A percentile compares a stretch with the other conserved stretches of the same genome.
phyloP scores from a whole-genome alignment of 2,888 invertebrate species.

The Phaedon cochleariae region DNA sequence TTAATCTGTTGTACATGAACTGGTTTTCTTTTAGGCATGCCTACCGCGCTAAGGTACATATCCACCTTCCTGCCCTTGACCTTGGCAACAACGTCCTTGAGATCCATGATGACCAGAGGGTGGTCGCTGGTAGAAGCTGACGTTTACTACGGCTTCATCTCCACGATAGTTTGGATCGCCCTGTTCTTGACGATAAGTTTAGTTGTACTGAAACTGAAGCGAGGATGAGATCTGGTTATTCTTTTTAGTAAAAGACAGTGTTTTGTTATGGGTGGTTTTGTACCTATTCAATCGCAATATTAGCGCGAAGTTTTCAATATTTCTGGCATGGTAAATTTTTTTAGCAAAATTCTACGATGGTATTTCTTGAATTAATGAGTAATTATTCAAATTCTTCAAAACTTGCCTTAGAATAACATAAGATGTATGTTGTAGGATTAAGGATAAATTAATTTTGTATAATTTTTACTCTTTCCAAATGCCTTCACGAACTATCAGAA shows the following conservation, averaged over 20 bases:
- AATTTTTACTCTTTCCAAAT: conserved; percentile 27
- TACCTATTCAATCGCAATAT: neutral
- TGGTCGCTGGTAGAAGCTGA: conserved; percentile 83
- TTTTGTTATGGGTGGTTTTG: neutral
- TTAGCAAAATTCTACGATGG: conserved; percentile 18
- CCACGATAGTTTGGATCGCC: conserved; percentile 86
- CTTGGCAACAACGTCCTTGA: conserved; percentile 88
- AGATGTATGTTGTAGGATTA: conserved; percentile 30
- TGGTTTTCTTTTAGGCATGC: conserved; percentile 70
- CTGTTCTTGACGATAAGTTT: conserved; percentile 83
- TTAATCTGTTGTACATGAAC: no score
- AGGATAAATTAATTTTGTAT: conserved; percentile 36
- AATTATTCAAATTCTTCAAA: conserved; percentile 26
- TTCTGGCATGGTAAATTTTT: conserved; percentile 25
- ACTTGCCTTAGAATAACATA: conserved; percentile 37
- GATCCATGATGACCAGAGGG: conserved; percentile 87
- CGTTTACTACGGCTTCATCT: conserved; percentile 88
- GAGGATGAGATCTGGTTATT: conserved; percentile 45
- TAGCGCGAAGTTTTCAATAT: conserved; percentile 18
- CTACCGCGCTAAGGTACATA: conserved; percentile 78
- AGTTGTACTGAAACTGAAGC: conserved; percentile 81
- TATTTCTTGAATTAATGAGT: conserved; percentile 17
- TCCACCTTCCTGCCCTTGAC: conserved; percentile 87
- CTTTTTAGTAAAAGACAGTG: conserved; percentile 10
- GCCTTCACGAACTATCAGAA: conserved; percentile 23